Base-by-base conservation (phyloP, 2,113 vertebrate species). In the Otis tarda region DNA sequence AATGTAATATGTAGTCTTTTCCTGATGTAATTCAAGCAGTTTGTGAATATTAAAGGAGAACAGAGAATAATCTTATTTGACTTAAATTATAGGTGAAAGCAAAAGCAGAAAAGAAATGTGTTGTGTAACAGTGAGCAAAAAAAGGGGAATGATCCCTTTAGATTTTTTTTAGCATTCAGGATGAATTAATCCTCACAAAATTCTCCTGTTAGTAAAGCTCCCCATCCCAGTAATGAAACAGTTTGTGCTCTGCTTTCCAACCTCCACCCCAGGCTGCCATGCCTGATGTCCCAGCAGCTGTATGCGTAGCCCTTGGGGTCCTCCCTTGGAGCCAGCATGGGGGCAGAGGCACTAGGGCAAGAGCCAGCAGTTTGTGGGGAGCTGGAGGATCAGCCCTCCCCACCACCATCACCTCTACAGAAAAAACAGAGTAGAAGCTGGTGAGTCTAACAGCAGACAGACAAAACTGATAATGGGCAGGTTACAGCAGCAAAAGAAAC, bases 301-400 rank as follows among this genome's bases (percentile, higher is more conserved):
- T 30, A 31, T 16, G 1, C 1, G 2, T 21, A 56, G 55, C 55
- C 9, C 19, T 39, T 37, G 55, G 39, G 16, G 9, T 37, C 45
- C 22, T 74, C 30, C 31, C 59, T 50, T 0, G 1, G 49, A 95
- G 39, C 20, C 45, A 65, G 69, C 39, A 64, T 0, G 0, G 53
- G 23, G 28, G 12, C 39, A 79, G 57, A 57, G 37, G n/a, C 52
- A 57, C 17, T 41, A 59, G 30, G 28, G n/a, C 25, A 47, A 75
- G 56, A 89, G 28, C 33, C 35, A 79, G 56, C 12, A 45, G 53
- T 35, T 11, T 31, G 47, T 35, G 63, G 12, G 52, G 11, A 75
- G 52, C 41, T 85, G 56, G 47, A 89, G 61, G 28, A 83, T n/a
- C 52, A 91, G 61, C 41, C 6, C 6, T 35, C 41, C 47, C 56